A percentile compares a stretch with the other conserved stretches of the same genome.
Conservation (phyloP, 2,888 invertebrate species). For the Piscicola geometra region DNA sequence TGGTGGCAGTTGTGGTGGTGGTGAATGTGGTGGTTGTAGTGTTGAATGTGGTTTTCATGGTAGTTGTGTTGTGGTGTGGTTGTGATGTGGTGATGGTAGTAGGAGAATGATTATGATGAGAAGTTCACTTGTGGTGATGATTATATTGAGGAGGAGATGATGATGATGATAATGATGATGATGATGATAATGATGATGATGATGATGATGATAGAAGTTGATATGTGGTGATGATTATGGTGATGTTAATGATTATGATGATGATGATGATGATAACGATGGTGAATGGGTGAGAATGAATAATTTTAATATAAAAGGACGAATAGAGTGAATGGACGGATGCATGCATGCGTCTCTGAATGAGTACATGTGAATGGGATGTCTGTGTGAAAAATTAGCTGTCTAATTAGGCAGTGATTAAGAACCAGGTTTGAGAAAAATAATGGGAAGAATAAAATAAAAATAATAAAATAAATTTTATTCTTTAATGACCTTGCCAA, state of each 20-base stretch:
- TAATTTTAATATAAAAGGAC: too few species aligned
- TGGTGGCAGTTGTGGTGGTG: neutral
- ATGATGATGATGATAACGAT: neutral
- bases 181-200: neutral
- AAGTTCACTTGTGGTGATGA: neutral
- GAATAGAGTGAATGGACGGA: too few species aligned
- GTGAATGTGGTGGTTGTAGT: neutral
- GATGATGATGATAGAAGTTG: neutral
- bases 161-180: neutral
- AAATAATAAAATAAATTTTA: too few species aligned
- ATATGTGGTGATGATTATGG: constrained; percentile 4
- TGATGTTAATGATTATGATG: neutral
- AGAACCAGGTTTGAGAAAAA: too few species aligned
- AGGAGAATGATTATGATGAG: constrained; percentile 15
- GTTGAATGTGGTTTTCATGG: neutral
- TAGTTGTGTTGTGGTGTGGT: too few species aligned
- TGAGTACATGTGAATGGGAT: too few species aligned
- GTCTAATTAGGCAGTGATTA: too few species aligned
- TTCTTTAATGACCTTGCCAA: too few species aligned
- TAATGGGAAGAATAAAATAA: too few species aligned
- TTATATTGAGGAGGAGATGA: constrained; percentile 1
- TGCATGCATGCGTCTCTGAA: too few species aligned
- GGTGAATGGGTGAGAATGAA: neutral
- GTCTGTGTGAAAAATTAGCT: too few species aligned
- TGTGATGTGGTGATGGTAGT: too few species aligned